Conservation (phyloP, 2,888 invertebrate species). For the Diabrotica balteata region DNA sequence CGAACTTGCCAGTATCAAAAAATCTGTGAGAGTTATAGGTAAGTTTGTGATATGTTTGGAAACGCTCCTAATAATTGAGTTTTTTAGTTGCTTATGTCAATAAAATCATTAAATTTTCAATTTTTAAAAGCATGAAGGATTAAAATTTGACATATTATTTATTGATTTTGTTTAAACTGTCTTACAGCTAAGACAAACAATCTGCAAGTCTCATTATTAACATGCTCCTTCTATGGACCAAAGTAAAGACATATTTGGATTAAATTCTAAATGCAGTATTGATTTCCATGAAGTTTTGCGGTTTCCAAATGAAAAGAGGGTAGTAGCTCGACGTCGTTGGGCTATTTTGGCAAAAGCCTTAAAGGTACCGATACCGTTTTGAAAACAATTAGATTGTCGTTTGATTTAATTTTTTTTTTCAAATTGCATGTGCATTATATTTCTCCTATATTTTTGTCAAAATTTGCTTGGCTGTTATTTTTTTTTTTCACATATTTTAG, state of each 20-base stretch:
- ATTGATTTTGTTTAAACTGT: slow-evolving; percentile 43
- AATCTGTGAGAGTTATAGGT: slow-evolving; percentile 16
- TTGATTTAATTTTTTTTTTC: slow-evolving; percentile 21
- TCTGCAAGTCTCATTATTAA: slow-evolving; percentile 32
- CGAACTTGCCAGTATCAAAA: slow-evolving; percentile 14
- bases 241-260: slow-evolving; percentile 54
- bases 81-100: neutral
- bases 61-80: neutral
- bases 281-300: slow-evolving; percentile 55
- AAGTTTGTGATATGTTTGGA: slow-evolving; percentile 9
- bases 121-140: slow-evolving; percentile 52
- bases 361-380: slow-evolving; percentile 57
- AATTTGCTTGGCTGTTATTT: neutral
- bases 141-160: slow-evolving; percentile 42
- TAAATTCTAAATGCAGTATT: slow-evolving; percentile 53
- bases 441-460: neutral
- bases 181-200: slow-evolving; percentile 42
- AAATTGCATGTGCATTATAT: slow-evolving; percentile 22
- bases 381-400: slow-evolving; percentile 24
- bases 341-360: slow-evolving; percentile 73
- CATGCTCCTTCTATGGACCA: slow-evolving; percentile 59
- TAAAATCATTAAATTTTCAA: neutral
- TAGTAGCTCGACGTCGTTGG: slow-evolving; percentile 73
- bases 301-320: slow-evolving; percentile 58
- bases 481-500: neutral